These are phyloP conservation scores for Lophochroa leadbeateri DNA, from an alignment of 2,113 vertebrate species.

Conservation along the genomic window DNA sequence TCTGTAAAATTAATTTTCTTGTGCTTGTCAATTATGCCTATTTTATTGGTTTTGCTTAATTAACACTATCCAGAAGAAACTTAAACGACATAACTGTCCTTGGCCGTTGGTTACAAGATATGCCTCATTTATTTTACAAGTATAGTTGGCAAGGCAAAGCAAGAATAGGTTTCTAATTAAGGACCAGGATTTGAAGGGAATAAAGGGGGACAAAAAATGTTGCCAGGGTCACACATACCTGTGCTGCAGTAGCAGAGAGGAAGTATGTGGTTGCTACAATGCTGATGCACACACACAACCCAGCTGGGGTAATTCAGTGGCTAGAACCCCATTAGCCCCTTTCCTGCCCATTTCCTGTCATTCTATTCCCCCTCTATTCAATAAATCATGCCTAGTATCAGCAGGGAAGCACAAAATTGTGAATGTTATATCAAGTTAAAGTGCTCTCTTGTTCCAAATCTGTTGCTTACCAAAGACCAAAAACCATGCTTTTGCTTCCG, in stretches of 20 bases:
- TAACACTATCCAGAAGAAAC: slow-evolving; percentile 4
- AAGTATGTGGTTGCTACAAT: neutral
- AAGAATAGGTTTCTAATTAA: slow-evolving; percentile 7
- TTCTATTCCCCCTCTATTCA: neutral
- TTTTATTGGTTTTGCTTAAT: slow-evolving; percentile 58
- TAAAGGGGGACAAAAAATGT: neutral
- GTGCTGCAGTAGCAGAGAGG: neutral
- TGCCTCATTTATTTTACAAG: slow-evolving; percentile 29
- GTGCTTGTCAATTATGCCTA: neutral
- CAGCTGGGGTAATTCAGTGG: neutral
- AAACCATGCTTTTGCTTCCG: neutral
- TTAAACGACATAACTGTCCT: neutral
- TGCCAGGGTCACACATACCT: neutral
- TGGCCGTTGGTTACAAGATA: neutral
- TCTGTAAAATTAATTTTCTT: slow-evolving; percentile 30
- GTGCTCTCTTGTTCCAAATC: neutral
- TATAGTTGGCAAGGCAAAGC: neutral
- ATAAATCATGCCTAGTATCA: neutral
- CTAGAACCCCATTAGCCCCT: neutral
- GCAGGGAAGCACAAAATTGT: neutral
- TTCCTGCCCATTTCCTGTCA: neutral
- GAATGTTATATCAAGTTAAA: neutral
- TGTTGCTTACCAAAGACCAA: neutral
- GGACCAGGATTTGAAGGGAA: neutral
- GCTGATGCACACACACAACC: neutral